These are phyloP conservation scores for Tolypeutes matacus DNA, from an alignment of 2,797 vertebrate species.

Conservation along the genomic window DNA sequence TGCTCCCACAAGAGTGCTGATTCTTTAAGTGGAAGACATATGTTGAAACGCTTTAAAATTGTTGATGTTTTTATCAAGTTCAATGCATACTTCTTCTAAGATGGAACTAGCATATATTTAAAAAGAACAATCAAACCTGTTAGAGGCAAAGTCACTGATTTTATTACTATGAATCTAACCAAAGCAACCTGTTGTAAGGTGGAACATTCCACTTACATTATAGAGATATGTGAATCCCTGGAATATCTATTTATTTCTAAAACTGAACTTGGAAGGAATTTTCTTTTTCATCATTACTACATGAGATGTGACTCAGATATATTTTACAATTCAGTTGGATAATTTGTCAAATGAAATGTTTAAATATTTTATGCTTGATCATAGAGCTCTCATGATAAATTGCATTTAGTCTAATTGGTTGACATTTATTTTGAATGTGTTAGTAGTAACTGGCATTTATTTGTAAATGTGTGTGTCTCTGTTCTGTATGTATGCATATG, in stretches of 20 bases:
- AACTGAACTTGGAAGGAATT: background rate
- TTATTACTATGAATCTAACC: background rate
- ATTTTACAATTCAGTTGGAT: background rate
- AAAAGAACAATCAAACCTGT: background rate
- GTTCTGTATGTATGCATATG: background rate
- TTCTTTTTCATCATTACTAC: background rate
- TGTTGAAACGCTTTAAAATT: background rate
- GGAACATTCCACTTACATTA: background rate
- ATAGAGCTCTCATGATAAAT: background rate
- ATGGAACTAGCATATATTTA: background rate
- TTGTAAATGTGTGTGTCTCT: background rate
- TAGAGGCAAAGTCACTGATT: background rate
- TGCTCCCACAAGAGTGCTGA: background rate
- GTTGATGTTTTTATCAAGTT: background rate
- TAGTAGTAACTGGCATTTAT: background rate
- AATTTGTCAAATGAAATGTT: background rate
- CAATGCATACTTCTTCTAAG: background rate
- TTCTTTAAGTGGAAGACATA: background rate
- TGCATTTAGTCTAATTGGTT: background rate
- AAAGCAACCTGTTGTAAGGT: background rate
- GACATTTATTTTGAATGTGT: background rate
- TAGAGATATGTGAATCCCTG: background rate
- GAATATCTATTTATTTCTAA: background rate
- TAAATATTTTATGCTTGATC: background rate
- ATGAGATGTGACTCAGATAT: background rate